Percentiles rank a stretch among this genome's conserved stretches.
Evolutionary conservation across 2,888 invertebrate genomes (phyloP).

Genomic region (Spisula subtruncata): DNA sequence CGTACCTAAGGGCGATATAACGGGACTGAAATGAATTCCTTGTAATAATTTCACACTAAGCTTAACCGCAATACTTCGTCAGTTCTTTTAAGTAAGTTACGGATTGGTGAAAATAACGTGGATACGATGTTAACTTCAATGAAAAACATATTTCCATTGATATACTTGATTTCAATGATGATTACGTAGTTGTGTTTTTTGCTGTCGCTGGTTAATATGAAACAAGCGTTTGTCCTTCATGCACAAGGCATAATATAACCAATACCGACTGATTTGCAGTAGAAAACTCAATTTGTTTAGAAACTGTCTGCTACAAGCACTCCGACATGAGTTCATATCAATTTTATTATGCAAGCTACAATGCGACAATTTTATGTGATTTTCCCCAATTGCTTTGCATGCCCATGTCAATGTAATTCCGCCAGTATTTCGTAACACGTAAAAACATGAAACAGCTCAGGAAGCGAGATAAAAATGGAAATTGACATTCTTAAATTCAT

Average conservation of each 20-base stretch:
- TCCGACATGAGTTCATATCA: not conserved
- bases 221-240: not conserved
- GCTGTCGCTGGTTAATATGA: not conserved
- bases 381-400: conserved; percentile 14
- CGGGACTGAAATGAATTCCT: no score
- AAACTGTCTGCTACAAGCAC: not conserved
- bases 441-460: not conserved
- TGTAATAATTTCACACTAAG: no score
- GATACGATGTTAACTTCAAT: no score
- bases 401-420: conserved; percentile 16
- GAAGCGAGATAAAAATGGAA: not conserved
- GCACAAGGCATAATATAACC: not conserved
- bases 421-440: not conserved
- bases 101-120: no score
- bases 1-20: not conserved
- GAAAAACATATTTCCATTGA: no score
- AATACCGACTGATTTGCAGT: not conserved
- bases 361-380: conserved; percentile 10
- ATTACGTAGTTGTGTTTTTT: no score
- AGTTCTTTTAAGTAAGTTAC: no score
- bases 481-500: no score
- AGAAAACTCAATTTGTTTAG: conserved; percentile 1
- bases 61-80: no score
- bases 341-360: not conserved
- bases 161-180: no score